These are phyloP conservation scores for Chironomus tentans DNA, from an alignment of 2,888 invertebrate species.

Conservation along the genomic window DNA sequence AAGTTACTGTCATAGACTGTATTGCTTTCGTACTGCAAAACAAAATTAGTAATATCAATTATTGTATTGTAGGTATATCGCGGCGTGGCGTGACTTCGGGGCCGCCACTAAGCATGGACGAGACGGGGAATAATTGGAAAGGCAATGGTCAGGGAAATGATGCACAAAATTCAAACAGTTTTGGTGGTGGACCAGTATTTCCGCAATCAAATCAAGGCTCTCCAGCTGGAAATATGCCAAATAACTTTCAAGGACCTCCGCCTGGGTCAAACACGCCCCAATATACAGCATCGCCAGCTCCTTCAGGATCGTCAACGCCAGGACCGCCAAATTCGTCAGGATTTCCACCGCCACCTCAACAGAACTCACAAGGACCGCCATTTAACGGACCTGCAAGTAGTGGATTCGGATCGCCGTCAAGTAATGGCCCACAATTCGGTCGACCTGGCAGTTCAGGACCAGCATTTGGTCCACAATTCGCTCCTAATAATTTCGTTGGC, in stretches of 20 bases:
- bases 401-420: conserved; percentile 60
- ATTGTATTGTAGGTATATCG: conserved; percentile 14
- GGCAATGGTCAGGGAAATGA: conserved; percentile 40
- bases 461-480: conserved; percentile 50
- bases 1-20: not conserved
- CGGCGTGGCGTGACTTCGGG: conserved; percentile 35
- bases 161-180: conserved; percentile 54
- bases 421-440: conserved; percentile 53
- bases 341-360: conserved; percentile 46
- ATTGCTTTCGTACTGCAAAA: not conserved
- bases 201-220: conserved; percentile 62
- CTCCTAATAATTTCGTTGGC: conserved; percentile 47
- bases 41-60: no score
- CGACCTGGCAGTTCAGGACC: conserved; percentile 59
- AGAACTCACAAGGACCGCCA: conserved; percentile 46
- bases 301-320: conserved; percentile 72
- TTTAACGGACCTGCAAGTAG: conserved; percentile 61
- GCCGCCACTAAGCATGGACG: conserved; percentile 51
- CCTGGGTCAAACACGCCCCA: conserved; percentile 70
- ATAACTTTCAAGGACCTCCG: conserved; percentile 55
- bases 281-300: conserved; percentile 79
- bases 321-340: conserved; percentile 49
- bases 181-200: conserved; percentile 54
- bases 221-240: conserved; percentile 58
- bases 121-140: conserved; percentile 35